phyloP scores from a whole-genome alignment of 2,797 vertebrate genomes.

The Hydrolagus colliei region DNA sequence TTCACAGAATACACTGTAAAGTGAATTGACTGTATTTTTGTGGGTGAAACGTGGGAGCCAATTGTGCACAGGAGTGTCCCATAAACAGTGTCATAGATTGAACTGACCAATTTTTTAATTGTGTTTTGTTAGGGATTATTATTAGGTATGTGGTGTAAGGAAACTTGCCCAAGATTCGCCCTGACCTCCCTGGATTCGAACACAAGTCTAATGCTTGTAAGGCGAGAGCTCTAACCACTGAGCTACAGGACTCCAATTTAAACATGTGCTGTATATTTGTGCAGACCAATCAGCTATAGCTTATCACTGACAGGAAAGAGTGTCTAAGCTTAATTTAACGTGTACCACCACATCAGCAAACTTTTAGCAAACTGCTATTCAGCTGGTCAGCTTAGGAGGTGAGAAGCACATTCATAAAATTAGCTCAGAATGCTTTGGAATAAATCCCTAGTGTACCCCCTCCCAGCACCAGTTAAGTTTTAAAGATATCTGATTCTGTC shows the following conservation, averaged over 20 bases:
- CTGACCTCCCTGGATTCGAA: too few relatives aligned
- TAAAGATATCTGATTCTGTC: background rate
- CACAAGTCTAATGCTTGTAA: too few relatives aligned
- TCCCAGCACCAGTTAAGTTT: background rate
- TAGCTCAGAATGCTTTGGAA: background rate
- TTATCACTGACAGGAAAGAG: background rate
- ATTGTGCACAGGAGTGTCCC: too few relatives aligned
- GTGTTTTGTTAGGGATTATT: too few relatives aligned
- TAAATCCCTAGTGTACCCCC: background rate
- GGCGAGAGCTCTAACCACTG: too few relatives aligned
- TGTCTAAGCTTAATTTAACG: background rate
- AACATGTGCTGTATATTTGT: slow-evolving; percentile 2
- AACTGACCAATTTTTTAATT: too few relatives aligned
- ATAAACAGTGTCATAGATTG: too few relatives aligned
- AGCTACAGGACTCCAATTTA: background rate
- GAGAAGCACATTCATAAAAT: background rate
- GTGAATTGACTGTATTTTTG: too few relatives aligned
- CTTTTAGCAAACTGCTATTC: background rate
- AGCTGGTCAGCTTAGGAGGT: slow-evolving; percentile 23
- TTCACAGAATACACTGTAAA: too few relatives aligned
- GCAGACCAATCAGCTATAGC: background rate
- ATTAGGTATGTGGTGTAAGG: too few relatives aligned
- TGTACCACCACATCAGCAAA: background rate
- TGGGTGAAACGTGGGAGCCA: too few relatives aligned
- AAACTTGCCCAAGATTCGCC: too few relatives aligned